Percentiles rank a stretch among this genome's conserved stretches.
Conservation (phyloP, 2,113 vertebrate genomes). For the Mobula birostris region DNA sequence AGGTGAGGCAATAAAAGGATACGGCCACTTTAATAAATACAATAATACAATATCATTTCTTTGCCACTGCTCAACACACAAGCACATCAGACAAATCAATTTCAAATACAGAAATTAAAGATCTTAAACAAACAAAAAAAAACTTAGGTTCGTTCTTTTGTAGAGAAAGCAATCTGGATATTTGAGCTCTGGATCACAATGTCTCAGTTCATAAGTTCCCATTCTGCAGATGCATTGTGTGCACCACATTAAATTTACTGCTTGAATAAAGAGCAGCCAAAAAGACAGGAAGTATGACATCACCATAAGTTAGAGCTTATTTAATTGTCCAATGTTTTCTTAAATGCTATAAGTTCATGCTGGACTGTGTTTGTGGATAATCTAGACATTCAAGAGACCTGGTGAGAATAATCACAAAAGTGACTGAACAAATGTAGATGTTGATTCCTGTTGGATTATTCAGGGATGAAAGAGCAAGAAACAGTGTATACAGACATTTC, state of each 20-base stretch:
- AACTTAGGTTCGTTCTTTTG: neutral
- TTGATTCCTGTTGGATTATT: neutral
- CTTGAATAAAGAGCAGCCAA: neutral
- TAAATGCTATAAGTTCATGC: neutral
- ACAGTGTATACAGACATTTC: constrained; percentile 9
- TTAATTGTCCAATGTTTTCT: neutral
- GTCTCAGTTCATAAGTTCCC: neutral
- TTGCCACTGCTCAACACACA: neutral
- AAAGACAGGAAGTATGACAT: neutral
- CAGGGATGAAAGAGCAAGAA: neutral
- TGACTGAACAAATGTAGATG: neutral
- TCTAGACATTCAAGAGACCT: neutral
- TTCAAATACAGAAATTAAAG: neutral
- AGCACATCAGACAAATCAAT: neutral
- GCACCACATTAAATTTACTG: neutral
- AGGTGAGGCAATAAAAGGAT: neutral
- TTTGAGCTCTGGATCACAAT: neutral
- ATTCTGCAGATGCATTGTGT: neutral
- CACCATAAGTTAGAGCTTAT: neutral
- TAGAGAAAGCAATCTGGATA: neutral
- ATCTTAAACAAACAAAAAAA: neutral
- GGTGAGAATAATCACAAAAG: neutral
- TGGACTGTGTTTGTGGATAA: neutral
- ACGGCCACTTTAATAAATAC: constrained; percentile 22
- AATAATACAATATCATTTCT: neutral